Conservation (phyloP, 2,797 vertebrate genomes). For the Arremon aurantiirostris region DNA sequence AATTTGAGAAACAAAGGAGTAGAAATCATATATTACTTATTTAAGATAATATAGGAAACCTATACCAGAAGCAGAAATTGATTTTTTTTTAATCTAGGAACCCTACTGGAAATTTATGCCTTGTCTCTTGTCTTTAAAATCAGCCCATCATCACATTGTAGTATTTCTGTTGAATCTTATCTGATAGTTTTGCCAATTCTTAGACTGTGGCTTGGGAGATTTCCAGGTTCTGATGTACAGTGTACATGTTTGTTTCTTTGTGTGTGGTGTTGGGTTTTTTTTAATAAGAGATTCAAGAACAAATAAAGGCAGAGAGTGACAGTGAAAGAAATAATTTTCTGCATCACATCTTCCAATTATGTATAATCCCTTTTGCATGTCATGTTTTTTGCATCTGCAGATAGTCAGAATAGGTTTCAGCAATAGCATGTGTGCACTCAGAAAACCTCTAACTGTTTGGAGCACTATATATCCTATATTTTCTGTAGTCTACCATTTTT, state of each 20-base stretch:
- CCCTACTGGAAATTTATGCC: neutral
- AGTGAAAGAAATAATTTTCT: constrained; percentile 39
- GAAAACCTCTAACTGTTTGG: neutral
- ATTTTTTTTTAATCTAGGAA: neutral
- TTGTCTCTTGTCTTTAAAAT: neutral
- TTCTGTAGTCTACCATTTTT: neutral
- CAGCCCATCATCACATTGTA: constrained; percentile 12
- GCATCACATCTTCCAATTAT: constrained; percentile 30
- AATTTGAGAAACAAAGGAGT: neutral
- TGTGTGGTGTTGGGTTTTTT: neutral
- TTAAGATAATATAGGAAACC: neutral
- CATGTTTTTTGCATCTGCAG: neutral
- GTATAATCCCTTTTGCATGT: neutral
- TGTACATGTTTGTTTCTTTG: constrained; percentile 23
- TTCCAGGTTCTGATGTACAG: constrained; percentile 5
- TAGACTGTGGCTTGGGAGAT: constrained; percentile 7
- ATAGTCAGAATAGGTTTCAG: neutral
- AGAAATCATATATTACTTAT: neutral
- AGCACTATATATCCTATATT: neutral
- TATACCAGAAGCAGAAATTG: neutral
- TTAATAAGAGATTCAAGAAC: neutral
- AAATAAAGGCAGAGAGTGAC: constrained; percentile 6
- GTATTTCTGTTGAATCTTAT: constrained; percentile 24
- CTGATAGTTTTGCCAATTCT: neutral
- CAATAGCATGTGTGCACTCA: neutral